Conservation (phyloP, 2,113 vertebrate genomes). For the Noturus placidus region DNA sequence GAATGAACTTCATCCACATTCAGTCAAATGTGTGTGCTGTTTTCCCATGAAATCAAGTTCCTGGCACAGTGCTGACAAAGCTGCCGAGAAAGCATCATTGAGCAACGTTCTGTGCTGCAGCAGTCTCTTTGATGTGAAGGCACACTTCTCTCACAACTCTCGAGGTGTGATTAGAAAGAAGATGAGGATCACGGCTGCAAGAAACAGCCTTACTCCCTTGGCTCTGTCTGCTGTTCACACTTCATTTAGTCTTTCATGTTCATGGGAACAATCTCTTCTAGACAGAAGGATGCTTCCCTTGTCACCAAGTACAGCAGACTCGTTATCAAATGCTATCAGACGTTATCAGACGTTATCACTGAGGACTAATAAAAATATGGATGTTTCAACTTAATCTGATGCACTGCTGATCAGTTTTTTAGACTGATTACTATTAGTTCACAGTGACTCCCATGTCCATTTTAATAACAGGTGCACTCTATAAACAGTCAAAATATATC, state of each 20-base stretch:
- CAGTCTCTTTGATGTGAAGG: slow-evolving; percentile 51
- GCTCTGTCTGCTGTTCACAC: slow-evolving; percentile 42
- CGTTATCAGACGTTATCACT: background rate
- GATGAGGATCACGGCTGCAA: slow-evolving; percentile 22
- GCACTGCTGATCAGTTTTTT: background rate
- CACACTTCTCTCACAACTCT: slow-evolving; percentile 51
- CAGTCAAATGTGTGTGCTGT: background rate
- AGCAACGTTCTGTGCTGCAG: background rate
- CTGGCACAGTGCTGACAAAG: slow-evolving; percentile 15
- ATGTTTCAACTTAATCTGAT: background rate
- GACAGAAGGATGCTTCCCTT: slow-evolving; percentile 14
- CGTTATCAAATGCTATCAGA: no score
- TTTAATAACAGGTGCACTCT: background rate
- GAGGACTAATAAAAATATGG: background rate
- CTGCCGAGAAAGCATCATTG: background rate
- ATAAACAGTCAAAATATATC: background rate
- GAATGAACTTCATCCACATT: background rate
- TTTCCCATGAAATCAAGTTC: background rate
- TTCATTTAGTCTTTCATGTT: slow-evolving; percentile 54
- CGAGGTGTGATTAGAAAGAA: slow-evolving; percentile 48
- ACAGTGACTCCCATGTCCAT: background rate
- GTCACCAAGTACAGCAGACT: slow-evolving; percentile 21
- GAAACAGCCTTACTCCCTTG: slow-evolving; percentile 39
- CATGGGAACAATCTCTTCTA: slow-evolving; percentile 48
- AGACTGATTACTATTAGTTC: background rate